These are phyloP conservation scores for Eira barbara DNA, from an alignment of 2,113 vertebrate species.

Conservation along the genomic window DNA sequence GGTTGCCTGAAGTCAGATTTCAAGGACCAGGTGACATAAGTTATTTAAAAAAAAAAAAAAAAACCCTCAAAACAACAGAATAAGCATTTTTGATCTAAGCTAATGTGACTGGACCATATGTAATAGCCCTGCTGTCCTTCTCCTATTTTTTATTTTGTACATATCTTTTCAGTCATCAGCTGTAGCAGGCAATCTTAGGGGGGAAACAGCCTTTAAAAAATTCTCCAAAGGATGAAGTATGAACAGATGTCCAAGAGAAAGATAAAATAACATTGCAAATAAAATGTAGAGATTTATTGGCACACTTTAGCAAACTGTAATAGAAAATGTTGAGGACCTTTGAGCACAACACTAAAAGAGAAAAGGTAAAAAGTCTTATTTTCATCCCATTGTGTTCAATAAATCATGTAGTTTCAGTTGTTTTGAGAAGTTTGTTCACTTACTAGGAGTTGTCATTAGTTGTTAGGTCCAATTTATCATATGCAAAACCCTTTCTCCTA, in stretches of 20 bases:
- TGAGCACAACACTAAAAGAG: conserved; percentile 73
- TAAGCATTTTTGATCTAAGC: conserved; percentile 43
- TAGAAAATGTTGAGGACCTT: conserved; percentile 74
- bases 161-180: not conserved
- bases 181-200: conserved; percentile 45
- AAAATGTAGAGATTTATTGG: conserved; percentile 80
- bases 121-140: conserved; percentile 18
- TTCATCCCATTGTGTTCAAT: conserved; percentile 43
- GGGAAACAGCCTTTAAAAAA: conserved; percentile 48
- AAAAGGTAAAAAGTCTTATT: conserved; percentile 65
- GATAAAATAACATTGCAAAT: conserved; percentile 76
- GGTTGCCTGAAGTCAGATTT: conserved; percentile 56
- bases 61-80: not conserved
- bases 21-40: not conserved
- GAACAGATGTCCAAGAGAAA: conserved; percentile 67
- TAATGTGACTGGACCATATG: not conserved
- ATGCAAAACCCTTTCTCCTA: conserved; percentile 46
- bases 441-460: not conserved
- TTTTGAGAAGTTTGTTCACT: conserved; percentile 52
- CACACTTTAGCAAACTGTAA: conserved; percentile 74
- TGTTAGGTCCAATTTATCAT: conserved; percentile 20
- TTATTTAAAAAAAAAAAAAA: not conserved
- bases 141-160: conserved; percentile 29
- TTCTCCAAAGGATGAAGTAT: conserved; percentile 71
- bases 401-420: conserved; percentile 53